A percentile compares a stretch with the other conserved stretches of the same genome.
These are phyloP conservation scores for Anoplopoma fimbria DNA, from an alignment of 2,113 vertebrate genomes.

Conservation along the genomic window DNA sequence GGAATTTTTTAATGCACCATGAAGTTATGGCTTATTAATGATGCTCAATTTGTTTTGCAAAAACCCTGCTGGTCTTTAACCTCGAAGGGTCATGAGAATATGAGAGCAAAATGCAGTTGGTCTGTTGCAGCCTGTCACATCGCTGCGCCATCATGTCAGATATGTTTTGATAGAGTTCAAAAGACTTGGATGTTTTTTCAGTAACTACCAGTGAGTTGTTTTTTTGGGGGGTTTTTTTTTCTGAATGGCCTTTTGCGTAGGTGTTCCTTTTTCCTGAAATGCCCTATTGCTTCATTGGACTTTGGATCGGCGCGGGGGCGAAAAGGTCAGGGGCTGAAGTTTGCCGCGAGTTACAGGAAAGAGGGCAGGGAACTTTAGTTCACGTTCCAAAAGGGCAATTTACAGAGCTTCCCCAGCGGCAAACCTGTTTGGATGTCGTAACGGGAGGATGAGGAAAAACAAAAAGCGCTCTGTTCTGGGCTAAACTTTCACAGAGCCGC, in stretches of 20 bases:
- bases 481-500: conserved; percentile 11
- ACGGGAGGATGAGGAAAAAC: background rate
- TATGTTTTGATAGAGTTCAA: conserved; percentile 45
- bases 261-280: conserved; percentile 64
- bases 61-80: background rate
- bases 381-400: conserved; percentile 63
- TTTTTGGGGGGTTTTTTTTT: conserved; percentile 9
- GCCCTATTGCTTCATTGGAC: conserved; percentile 76
- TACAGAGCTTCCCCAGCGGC: conserved; percentile 32
- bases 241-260: conserved; percentile 46
- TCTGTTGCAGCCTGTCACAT: conserved; percentile 53
- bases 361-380: conserved; percentile 65
- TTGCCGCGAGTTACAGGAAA: conserved; percentile 58
- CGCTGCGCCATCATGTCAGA: conserved; percentile 47
- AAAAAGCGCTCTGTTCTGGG: conserved; percentile 6
- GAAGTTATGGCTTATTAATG: conserved; percentile 6
- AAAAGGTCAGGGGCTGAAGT: conserved; percentile 74
- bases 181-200: conserved; percentile 25
- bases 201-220: conserved; percentile 15
- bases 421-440: conserved; percentile 9
- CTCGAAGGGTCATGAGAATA: too few relatives aligned
- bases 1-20: background rate
- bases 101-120: background rate
- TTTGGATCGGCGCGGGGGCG: conserved; percentile 61
- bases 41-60: background rate